phyloP scores from a whole-genome alignment of 2,888 invertebrate species.

The Himalopsyche anomala region DNA sequence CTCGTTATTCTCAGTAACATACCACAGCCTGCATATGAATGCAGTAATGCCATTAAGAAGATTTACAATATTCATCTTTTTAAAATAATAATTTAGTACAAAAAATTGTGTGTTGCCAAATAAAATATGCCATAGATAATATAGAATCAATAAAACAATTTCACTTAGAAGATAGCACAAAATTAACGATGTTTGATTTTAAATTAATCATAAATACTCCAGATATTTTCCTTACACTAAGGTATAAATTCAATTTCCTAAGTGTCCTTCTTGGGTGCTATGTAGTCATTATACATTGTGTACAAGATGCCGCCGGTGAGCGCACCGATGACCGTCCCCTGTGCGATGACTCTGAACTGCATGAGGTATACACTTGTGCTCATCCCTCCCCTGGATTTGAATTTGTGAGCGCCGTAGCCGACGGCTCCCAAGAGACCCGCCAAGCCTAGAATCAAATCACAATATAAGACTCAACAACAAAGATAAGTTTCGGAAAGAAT shows the following conservation, averaged over 20 bases:
- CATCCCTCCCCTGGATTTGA: conserved; percentile 84
- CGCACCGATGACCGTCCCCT: conserved; percentile 87
- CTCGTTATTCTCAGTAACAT: too few relatives aligned
- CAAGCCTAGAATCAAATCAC: conserved; percentile 78
- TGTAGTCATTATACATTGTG: conserved; percentile 72
- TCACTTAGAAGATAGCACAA: too few relatives aligned
- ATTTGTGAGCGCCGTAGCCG: conserved; percentile 84
- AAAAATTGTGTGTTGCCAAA: too few relatives aligned
- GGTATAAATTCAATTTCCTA: neutral
- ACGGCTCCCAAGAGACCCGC: conserved; percentile 81
- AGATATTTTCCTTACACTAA: neutral
- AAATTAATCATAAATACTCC: neutral
- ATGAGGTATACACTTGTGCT: conserved; percentile 89
- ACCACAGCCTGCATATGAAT: too few relatives aligned
- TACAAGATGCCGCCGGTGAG: conserved; percentile 85
- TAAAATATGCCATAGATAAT: too few relatives aligned
- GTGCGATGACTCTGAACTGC: conserved; percentile 91
- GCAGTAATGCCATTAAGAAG: too few relatives aligned
- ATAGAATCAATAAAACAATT: too few relatives aligned
- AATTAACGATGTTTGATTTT: too few relatives aligned
- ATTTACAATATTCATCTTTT: too few relatives aligned
- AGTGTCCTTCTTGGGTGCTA: conserved; percentile 39
- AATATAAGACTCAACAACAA: too few relatives aligned
- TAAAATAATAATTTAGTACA: too few relatives aligned
- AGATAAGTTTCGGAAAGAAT: too few relatives aligned